Evolutionary conservation across 2,888 invertebrate genomes (phyloP).

Genomic region (Thereva nobilitata): DNA sequence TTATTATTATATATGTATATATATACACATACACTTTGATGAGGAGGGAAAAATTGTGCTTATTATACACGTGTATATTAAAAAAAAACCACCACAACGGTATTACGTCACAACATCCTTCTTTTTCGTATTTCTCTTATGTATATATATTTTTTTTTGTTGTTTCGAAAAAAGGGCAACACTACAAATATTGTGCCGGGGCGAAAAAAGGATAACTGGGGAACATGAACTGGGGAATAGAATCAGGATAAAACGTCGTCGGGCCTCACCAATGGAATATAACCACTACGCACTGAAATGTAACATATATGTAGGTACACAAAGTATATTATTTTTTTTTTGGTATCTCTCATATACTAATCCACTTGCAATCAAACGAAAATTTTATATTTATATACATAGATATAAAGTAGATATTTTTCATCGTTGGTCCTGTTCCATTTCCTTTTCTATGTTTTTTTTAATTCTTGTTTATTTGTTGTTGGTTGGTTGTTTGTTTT

Average conservation of each 20-base stretch:
- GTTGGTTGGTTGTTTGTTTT: too few relatives aligned
- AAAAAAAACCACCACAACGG: conserved; percentile 15
- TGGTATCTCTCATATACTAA: conserved; percentile 1
- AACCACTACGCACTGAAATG: conserved; percentile 7
- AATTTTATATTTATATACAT: background rate
- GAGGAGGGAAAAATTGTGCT: background rate
- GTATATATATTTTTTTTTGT: too few relatives aligned
- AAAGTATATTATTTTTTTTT: too few relatives aligned
- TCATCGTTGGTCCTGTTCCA: conserved; percentile 1
- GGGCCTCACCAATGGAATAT: too few relatives aligned
- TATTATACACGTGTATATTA: conserved; percentile 13
- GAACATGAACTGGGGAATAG: background rate
- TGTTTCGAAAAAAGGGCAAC: conserved; percentile 14
- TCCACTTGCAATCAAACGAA: conserved; percentile 7
- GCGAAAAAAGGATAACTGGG: background rate
- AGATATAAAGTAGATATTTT: too few relatives aligned
- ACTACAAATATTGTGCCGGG: conserved; percentile 24
- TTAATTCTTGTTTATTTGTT: too few relatives aligned
- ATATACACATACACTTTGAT: conserved; percentile 1
- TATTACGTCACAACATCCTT: conserved; percentile 33
- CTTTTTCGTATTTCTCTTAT: background rate
- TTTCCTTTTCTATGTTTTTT: background rate
- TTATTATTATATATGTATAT: too few relatives aligned
- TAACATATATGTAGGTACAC: too few relatives aligned
- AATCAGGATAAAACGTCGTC: background rate